These are phyloP conservation scores for Syngnathus typhle DNA, from an alignment of 2,113 vertebrate genomes.

Conservation along the genomic window DNA sequence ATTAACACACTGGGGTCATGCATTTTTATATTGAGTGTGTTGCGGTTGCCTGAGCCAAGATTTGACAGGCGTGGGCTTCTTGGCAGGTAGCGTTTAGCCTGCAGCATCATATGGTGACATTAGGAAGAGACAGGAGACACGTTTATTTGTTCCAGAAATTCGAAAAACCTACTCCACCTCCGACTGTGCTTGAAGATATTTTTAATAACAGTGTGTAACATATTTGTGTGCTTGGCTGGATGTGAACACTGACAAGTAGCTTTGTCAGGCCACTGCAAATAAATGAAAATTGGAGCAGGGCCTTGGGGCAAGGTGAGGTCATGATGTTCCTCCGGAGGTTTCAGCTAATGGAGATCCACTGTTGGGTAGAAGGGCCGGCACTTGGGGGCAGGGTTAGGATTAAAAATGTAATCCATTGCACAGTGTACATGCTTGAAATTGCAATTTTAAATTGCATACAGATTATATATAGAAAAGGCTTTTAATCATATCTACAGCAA, in stretches of 20 bases:
- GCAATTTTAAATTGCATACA: conserved; percentile 15
- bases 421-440: conserved; percentile 18
- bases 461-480: not conserved
- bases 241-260: conserved; percentile 56
- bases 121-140: conserved; percentile 11
- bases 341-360: conserved; percentile 57
- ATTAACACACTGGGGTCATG: conserved; percentile 15
- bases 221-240: conserved; percentile 17
- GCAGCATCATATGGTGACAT: conserved; percentile 24
- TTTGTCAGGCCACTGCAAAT: conserved; percentile 49
- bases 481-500: not conserved
- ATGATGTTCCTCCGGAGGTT: conserved; percentile 42
- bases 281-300: conserved; percentile 54
- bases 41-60: conserved; percentile 12
- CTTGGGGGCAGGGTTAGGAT: conserved; percentile 32
- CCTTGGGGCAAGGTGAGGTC: conserved; percentile 59
- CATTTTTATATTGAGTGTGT: conserved; percentile 22
- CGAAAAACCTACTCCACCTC: conserved; percentile 8
- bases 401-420: conserved; percentile 54
- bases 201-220: not conserved
- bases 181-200: conserved; percentile 8
- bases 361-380: conserved; percentile 37
- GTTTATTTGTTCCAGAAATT: conserved; percentile 12
- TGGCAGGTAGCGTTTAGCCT: conserved; percentile 45
- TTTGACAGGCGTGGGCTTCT: conserved; percentile 34